Base-by-base conservation (phyloP, 2,888 invertebrate species). In the Rhagophthalmus giganteus region DNA sequence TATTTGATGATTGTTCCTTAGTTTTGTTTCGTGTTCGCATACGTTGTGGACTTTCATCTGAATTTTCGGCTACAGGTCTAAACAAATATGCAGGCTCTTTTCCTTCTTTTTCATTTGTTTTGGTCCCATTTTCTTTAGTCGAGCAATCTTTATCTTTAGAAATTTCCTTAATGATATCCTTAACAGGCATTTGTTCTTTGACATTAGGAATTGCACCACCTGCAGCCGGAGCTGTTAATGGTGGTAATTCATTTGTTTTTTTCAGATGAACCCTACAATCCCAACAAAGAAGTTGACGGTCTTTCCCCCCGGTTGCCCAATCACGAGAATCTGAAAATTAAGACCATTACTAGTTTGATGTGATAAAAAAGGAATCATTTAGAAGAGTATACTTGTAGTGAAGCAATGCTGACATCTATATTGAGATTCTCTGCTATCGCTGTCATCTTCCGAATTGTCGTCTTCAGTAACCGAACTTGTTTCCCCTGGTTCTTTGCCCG, bases 371-470 rank as follows among this genome's bases (percentile, higher is more conserved):
- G n/a, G n/a, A n/a, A n/a, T n/a, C n/a, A n/a, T n/a, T n/a, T n/a
- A n/a, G n/a, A n/a, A n/a, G n/a, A n/a, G n/a, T n/a, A n/a, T 76
- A 85, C 84, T 84, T 53, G 85, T 86, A 2, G 85, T 82, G 63
- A 83, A 86, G 69, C 90, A 90, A 69, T 88, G 86, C 56, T 85
- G 83, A 65, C 90, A 90, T 35, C 84, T 78, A 65, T 82, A 82
- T 35, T 81, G 88, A 63, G 92, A 86, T 68, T 93, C 91, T 70
- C 94, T 83, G 49, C 92, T 94, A 76, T 94, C 94, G 74, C 94
- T 94, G 74, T 95, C 95, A 74, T 94, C 94, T 72, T 94, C 94
- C 59, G 94, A 94, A 77, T 90, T 91, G 73, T 94, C 74, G 79
- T 90, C 90, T 74, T 90, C 90, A 41, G 89, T 89, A 54, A 89